These are phyloP conservation scores for Mungos mungo DNA, from an alignment of 2,113 vertebrate species.

Conservation along the genomic window DNA sequence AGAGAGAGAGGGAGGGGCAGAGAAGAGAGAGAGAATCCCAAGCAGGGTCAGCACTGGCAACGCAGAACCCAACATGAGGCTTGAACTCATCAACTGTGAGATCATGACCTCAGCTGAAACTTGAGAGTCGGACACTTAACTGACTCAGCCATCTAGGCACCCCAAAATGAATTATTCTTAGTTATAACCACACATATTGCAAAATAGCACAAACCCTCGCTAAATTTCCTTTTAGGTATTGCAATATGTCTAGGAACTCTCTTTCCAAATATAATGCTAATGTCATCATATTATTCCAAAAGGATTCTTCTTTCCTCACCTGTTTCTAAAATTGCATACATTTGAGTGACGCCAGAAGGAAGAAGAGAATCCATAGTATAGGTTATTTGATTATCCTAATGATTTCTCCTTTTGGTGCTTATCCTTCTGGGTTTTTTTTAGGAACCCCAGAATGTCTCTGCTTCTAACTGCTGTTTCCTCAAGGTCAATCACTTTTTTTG, in stretches of 20 bases:
- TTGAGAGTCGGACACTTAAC: too few species aligned
- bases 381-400: not conserved
- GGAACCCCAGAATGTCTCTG: not conserved
- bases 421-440: constrained; percentile 37
- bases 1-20: too few species aligned
- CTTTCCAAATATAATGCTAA: not conserved
- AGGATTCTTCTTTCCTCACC: constrained; percentile 8
- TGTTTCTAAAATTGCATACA: constrained; percentile 37
- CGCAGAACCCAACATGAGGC: too few species aligned
- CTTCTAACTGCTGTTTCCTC: constrained; percentile 6
- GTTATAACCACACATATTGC: not conserved
- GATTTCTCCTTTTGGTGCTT: not conserved
- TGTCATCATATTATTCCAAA: not conserved
- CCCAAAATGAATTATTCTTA: not conserved
- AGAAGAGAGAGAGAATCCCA: too few species aligned
- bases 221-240: not conserved
- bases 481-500: not conserved
- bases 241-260: constrained; percentile 15
- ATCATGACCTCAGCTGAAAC: too few species aligned
- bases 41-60: too few species aligned
- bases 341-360: not conserved
- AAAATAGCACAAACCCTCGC: not conserved
- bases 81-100: too few species aligned
- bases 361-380: not conserved
- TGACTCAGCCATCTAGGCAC: too few species aligned